Evolutionary conservation across 2,888 invertebrate species (phyloP).

Genomic region (Electrophaes corylata): DNA sequence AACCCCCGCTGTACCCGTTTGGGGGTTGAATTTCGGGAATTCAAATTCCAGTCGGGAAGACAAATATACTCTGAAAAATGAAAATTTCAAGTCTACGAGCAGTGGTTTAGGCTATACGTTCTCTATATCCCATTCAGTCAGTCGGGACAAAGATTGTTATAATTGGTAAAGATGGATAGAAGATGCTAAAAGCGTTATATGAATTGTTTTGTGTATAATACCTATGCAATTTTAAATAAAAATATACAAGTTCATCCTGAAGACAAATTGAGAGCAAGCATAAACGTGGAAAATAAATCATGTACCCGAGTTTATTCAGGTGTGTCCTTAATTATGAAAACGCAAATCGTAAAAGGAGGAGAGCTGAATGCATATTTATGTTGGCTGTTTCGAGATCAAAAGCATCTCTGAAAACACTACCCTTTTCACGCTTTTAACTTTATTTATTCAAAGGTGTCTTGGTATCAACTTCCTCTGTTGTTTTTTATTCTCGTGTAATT

Average conservation of each 20-base stretch:
- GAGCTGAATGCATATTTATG: conserved; percentile 2
- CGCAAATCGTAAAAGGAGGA: conserved; percentile 3
- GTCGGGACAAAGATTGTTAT: no score
- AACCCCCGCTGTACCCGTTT: no score
- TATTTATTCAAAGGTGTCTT: not conserved
- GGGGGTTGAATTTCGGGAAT: no score
- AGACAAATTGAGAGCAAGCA: not conserved
- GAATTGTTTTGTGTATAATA: no score
- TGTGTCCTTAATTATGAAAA: not conserved
- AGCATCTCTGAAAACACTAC: not conserved
- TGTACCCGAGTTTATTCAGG: not conserved
- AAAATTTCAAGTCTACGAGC: no score
- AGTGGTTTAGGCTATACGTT: no score
- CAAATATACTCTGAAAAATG: no score
- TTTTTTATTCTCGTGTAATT: not conserved
- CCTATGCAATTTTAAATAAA: no score
- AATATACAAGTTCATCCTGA: not conserved
- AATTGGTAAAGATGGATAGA: no score
- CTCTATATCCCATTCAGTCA: no score
- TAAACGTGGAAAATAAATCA: not conserved
- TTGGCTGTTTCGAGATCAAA: not conserved
- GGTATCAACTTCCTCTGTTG: not conserved
- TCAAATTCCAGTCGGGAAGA: no score
- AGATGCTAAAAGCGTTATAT: no score
- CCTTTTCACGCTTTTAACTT: not conserved